Base-by-base conservation (phyloP, 2,797 vertebrate species). In the Aeoliscus strigatus region DNA sequence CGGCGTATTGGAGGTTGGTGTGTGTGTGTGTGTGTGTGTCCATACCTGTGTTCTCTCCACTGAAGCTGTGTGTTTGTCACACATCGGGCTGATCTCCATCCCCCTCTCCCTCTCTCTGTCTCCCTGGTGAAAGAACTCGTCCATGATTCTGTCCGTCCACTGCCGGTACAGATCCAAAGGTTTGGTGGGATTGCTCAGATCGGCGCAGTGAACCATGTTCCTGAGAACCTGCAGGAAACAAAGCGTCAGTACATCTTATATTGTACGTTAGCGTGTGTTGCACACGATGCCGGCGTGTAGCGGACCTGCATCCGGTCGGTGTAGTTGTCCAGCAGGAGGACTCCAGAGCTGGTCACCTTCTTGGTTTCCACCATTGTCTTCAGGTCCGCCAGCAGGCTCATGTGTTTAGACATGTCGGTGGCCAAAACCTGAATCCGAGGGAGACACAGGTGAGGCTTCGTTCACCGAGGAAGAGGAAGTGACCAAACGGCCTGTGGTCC, bases 311-410 rank as follows among this genome's bases (percentile, higher is more conserved):
- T 98, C 29, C 96, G 89, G 66, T 99, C 96, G 0, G 94, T 98
- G 73, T 97, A 97, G 78, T 97, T 96, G 80, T 99, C 96, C 56
- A 99, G 82, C 48, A 97, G 88, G 31, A 99, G 89, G 9, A 98
- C 94, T 2, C 96, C 96, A 0, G 94, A 98, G 56, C 94, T 98
- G 11, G 96, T 97, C 57, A 99, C 96, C 62, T 98, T 99, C 86
- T 98, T 99, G 0, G 96, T 98, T 70, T 99, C 96, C 39, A 99
- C 96, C 96, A 98, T 99, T 0, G 96, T 99, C 85, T 99, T 99
- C 56, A 99, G 86, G 73, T 98, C 90, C 6, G 96, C 96, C 64
- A 99, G 72, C 51, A 98, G 86, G 47, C 93, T 96, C 94, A 99
- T 99, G 59, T 99, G 96, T 70, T 99, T 99, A 13, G 96, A 98